These are phyloP conservation scores for Eupithecia abbreviata DNA, from an alignment of 2,888 invertebrate species.

Conservation along the genomic window DNA sequence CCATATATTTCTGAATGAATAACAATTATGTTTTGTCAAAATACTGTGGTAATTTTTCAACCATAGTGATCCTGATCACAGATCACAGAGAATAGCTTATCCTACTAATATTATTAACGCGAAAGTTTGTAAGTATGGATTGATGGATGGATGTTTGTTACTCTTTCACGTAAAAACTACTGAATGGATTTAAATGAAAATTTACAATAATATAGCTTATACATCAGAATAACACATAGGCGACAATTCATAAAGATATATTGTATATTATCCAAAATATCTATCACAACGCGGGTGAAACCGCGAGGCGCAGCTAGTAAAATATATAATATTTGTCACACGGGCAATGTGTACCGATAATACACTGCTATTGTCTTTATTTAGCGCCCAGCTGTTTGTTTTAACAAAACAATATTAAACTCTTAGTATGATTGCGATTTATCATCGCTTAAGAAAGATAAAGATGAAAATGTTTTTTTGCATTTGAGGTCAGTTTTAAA, in stretches of 20 bases:
- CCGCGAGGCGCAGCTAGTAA: too few species aligned
- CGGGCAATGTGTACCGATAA: not conserved
- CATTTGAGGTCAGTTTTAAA: too few species aligned
- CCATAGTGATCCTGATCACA: not conserved
- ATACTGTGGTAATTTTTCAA: slow-evolving; percentile 31
- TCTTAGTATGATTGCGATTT: not conserved
- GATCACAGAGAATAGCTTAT: not conserved
- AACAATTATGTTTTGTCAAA: slow-evolving; percentile 48
- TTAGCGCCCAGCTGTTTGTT: not conserved
- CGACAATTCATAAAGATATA: too few species aligned
- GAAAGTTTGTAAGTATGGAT: too few species aligned
- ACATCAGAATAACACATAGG: too few species aligned
- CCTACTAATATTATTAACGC: too few species aligned
- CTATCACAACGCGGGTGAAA: too few species aligned
- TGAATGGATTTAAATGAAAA: too few species aligned
- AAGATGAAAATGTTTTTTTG: not conserved
- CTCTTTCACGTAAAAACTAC: too few species aligned
- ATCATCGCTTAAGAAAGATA: not conserved
- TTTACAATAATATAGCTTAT: too few species aligned
- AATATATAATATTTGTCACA: not conserved
- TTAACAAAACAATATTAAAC: not conserved
- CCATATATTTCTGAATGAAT: slow-evolving; percentile 43
- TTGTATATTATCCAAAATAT: too few species aligned
- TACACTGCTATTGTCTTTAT: not conserved
- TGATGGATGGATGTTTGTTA: too few species aligned